Evolutionary conservation across 1,140 invertebrate genomes (phyloP).

Genomic region (Habropoda laboriosa): DNA sequence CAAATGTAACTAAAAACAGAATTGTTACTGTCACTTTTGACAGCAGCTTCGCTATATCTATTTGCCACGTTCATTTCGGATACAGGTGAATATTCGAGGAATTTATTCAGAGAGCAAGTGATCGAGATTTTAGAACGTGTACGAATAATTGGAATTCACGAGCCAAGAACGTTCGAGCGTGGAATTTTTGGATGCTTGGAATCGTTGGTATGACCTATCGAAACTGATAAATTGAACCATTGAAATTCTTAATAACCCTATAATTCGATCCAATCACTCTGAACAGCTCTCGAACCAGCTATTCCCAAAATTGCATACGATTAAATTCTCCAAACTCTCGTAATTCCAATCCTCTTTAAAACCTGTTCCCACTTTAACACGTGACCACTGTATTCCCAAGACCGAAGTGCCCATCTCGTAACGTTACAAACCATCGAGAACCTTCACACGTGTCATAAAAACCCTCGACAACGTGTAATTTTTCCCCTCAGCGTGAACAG

Average conservation of each 20-base stretch:
- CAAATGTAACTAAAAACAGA: too few relatives aligned
- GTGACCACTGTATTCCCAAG: neutral
- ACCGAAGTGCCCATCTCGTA: neutral
- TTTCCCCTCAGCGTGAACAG: neutral
- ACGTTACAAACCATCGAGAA: neutral
- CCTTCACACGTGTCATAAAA: neutral
- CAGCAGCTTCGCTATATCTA: too few relatives aligned
- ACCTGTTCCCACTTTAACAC: too few relatives aligned
- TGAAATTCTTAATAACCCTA: neutral
- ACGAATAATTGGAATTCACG: conserved; percentile 3
- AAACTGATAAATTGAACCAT: too few relatives aligned
- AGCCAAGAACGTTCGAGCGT: neutral
- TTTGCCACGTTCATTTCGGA: neutral
- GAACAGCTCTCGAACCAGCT: too few relatives aligned
- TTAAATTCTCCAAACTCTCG: too few relatives aligned
- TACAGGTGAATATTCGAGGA: conserved; percentile 3
- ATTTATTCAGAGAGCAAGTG: neutral
- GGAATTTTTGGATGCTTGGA: conserved; percentile 8
- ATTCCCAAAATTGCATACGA: too few relatives aligned
- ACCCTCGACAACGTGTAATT: neutral
- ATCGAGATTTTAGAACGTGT: conserved; percentile 10
- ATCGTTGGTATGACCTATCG: neutral
- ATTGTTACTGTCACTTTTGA: too few relatives aligned
- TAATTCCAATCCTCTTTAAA: too few relatives aligned
- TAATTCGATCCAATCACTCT: neutral